Evolutionary conservation across 2,888 invertebrate species (phyloP).

Genomic region (Orchesella flavescens): DNA sequence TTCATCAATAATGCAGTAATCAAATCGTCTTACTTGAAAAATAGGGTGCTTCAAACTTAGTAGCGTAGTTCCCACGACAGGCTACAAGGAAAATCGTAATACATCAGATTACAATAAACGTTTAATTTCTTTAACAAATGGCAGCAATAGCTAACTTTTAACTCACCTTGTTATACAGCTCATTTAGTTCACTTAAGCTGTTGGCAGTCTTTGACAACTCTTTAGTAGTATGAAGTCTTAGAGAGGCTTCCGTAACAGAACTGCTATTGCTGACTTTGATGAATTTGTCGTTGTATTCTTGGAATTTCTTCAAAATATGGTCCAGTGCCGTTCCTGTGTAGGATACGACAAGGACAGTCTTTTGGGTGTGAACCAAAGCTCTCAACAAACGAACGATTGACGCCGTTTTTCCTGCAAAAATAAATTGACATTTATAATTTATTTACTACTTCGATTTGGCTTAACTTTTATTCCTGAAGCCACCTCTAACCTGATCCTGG

Average conservation of each 20-base stretch:
- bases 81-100: neutral
- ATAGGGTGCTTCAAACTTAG: constrained; percentile 87
- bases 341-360: constrained; percentile 89
- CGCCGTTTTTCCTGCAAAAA: constrained; percentile 86
- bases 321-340: constrained; percentile 98
- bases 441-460: too few species aligned
- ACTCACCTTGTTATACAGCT: constrained; percentile 80
- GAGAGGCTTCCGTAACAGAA: neutral
- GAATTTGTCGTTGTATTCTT: constrained; percentile 75
- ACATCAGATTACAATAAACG: too few species aligned
- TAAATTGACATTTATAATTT: too few species aligned
- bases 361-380: constrained; percentile 81
- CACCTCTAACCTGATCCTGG: constrained; percentile 90
- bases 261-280: constrained; percentile 57
- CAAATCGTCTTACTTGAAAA: constrained; percentile 83
- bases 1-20: constrained; percentile 95
- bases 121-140: too few species aligned
- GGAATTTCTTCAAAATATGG: constrained; percentile 85
- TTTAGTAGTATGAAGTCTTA: constrained; percentile 13
- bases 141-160: too few species aligned
- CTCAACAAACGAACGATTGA: constrained; percentile 91
- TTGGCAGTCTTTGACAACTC: constrained; percentile 64
- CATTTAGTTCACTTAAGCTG: constrained; percentile 77
- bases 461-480: too few species aligned
- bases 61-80: constrained; percentile 88